Evolutionary conservation across 2,888 invertebrate genomes (phyloP).

Genomic region (Platynereis dumerilii): DNA sequence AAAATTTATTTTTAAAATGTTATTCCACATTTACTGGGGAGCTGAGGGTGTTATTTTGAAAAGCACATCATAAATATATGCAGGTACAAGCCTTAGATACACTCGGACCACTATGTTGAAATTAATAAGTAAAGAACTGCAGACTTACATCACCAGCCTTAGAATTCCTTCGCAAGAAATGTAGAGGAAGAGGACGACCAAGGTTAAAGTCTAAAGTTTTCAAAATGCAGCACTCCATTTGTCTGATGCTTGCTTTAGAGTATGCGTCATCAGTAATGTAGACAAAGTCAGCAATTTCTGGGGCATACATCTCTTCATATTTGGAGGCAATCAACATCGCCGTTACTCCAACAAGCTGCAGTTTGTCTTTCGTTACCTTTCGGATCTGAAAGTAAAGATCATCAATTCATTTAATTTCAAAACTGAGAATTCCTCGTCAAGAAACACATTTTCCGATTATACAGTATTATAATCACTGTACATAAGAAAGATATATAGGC

Average conservation of each 20-base stretch:
- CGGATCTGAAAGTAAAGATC: slow-evolving; percentile 39
- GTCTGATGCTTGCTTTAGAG: slow-evolving; percentile 76
- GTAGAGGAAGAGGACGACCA: slow-evolving; percentile 84
- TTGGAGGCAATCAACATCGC: slow-evolving; percentile 91
- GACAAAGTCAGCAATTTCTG: slow-evolving; percentile 86
- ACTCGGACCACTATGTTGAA: no score
- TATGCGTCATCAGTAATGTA: slow-evolving; percentile 90
- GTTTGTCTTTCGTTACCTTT: slow-evolving; percentile 72
- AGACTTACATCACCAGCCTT: slow-evolving; percentile 66
- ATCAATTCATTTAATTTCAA: no score
- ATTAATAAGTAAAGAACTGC: no score
- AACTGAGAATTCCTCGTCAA: no score
- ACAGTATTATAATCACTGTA: no score
- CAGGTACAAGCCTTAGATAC: no score
- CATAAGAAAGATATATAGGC: no score
- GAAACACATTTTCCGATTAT: no score
- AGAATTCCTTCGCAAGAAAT: slow-evolving; percentile 79
- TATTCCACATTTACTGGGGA: no score
- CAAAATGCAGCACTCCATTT: slow-evolving; percentile 83
- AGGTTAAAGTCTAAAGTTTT: slow-evolving; percentile 79
- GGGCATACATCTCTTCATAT: slow-evolving; percentile 92
- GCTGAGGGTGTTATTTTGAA: no score
- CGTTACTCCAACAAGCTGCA: slow-evolving; percentile 89
- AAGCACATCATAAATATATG: no score
- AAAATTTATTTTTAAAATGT: no score